Conservation (phyloP, 2,797 vertebrate genomes). For the Apogon talboti region DNA sequence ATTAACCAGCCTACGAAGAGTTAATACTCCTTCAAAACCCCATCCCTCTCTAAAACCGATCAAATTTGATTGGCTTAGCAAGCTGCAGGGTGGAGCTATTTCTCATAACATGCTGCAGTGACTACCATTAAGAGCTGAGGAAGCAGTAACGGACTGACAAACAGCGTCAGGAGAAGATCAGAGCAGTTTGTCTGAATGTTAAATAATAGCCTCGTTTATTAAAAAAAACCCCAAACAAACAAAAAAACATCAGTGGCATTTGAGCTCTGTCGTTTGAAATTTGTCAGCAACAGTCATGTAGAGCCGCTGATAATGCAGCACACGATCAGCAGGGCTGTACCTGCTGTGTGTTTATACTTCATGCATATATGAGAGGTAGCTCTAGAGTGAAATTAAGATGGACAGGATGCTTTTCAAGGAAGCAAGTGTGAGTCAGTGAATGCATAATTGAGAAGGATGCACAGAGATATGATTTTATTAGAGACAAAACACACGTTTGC, state of each 20-base stretch:
- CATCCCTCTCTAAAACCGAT: conserved; percentile 56
- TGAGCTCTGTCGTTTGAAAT: conserved; percentile 1
- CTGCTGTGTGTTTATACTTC: neutral
- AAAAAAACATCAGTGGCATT: conserved; percentile 7
- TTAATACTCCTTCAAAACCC: conserved; percentile 70
- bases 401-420: conserved; percentile 38
- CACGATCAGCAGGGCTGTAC: neutral
- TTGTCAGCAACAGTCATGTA: neutral
- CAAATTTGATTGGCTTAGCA: conserved; percentile 74
- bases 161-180: conserved; percentile 56
- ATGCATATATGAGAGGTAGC: neutral
- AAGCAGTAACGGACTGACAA: conserved; percentile 66
- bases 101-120: conserved; percentile 79
- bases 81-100: conserved; percentile 77
- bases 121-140: conserved; percentile 71
- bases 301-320: conserved; percentile 11
- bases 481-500: conserved; percentile 16
- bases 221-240: no score
- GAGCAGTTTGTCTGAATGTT: conserved; percentile 42
- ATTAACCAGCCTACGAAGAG: conserved; percentile 60
- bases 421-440: conserved; percentile 40
- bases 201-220: conserved; percentile 40
- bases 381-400: conserved; percentile 30
- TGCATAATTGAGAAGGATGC: conserved; percentile 38
- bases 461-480: conserved; percentile 35